Evolutionary conservation across 2,113 vertebrate genomes (phyloP).

Genomic region (Oreochromis niloticus): DNA sequence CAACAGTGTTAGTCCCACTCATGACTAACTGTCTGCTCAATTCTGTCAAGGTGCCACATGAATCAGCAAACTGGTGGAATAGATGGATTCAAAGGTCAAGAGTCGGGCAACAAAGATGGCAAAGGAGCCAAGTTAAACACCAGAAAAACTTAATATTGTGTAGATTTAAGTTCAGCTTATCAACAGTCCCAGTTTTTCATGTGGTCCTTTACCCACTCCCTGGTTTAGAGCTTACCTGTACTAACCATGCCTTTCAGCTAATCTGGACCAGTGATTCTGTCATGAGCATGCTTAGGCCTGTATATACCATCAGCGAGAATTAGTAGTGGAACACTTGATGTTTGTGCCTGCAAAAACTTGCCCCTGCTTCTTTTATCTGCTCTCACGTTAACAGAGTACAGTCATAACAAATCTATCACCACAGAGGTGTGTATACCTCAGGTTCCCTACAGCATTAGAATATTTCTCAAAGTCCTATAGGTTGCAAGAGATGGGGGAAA

Average conservation of each 20-base stretch:
- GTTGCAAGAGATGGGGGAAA: neutral
- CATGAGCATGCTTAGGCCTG: neutral
- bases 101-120: neutral
- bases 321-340: neutral
- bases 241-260: neutral
- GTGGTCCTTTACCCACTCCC: neutral
- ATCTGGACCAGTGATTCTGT: neutral
- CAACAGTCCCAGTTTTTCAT: neutral
- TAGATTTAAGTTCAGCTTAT: neutral
- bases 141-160: neutral
- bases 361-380: neutral
- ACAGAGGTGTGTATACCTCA: neutral
- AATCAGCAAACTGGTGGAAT: neutral
- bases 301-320: neutral
- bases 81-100: neutral
- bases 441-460: neutral
- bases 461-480: neutral
- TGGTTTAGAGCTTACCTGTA: neutral
- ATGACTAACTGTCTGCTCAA: neutral
- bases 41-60: neutral
- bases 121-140: neutral
- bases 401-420: neutral
- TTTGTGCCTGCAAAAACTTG: constrained; percentile 5
- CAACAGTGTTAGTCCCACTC: neutral
- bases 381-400: neutral